Base-by-base conservation (phyloP, 1,140 invertebrate species). In the Eriosoma lanigerum region DNA sequence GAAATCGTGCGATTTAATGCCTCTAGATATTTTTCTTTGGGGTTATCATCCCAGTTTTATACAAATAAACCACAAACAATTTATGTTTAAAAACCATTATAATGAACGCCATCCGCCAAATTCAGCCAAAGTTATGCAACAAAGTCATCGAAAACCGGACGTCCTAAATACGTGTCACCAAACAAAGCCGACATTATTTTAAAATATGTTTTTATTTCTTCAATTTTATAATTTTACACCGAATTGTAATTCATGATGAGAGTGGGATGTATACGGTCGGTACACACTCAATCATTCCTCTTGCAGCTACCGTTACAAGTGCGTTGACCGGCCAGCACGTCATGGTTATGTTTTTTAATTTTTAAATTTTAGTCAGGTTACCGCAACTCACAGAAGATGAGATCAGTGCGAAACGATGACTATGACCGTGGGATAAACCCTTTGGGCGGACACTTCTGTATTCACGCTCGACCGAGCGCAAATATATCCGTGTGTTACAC, bases 371-470 rank as follows among this genome's bases (percentile, higher is more conserved):
- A 52, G 62, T 48, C 56, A 21, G 21, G 38, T 48, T 75, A 58
- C 54, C 38, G 15, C 8, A 17, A 15, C 26, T 15, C 13, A 70
- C 12, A 70, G 64, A 72, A 15, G n/a, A n/a, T n/a, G 54, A 58
- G 75, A 78, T 78, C 56, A 52, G 29, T 52, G 75, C 56, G 54
- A 78, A 78, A 78, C 32, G 72, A 75, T 32, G 72, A 75, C 24
- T 56, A 78, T 78, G 75, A 78, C 75, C 75, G 75, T 78, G 75
- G 75, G 75, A 78, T 78, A 78, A 78, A 62, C 75, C 75, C 56
- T 46, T 78, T 48, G 32, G 54, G 21, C 38, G 75, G 56, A 78
- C 38, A 21, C 44, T 78, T 78, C 75, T 56, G 75, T 38, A 38
- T 78, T 78, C 56, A 62, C 75, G 75, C 75, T 78, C 75, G 24